These are phyloP conservation scores for Phoebastria nigripes DNA, from an alignment of 2,797 vertebrate genomes.

Conservation along the genomic window DNA sequence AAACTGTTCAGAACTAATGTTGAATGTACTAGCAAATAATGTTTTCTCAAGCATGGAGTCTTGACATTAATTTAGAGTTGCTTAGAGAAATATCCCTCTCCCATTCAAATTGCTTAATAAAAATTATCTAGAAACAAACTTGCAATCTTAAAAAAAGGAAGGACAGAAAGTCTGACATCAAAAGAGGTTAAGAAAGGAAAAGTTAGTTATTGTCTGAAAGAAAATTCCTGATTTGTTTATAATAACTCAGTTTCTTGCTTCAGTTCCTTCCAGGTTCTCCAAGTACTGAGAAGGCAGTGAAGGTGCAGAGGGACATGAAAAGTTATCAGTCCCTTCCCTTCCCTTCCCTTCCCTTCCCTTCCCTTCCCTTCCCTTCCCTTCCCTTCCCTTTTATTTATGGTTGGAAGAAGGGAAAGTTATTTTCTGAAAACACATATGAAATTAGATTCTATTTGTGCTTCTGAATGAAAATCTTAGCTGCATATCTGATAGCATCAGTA, in stretches of 20 bases:
- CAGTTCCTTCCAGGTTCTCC: background rate
- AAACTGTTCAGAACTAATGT: background rate
- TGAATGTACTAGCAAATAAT: background rate
- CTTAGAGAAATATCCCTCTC: background rate
- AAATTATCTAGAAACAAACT: background rate
- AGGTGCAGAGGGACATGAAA: background rate
- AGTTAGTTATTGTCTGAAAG: background rate
- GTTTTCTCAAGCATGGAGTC: background rate
- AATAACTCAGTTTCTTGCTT: background rate
- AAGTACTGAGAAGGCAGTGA: background rate
- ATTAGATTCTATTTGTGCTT: background rate
- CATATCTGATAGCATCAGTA: background rate
- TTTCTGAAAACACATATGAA: background rate
- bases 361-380: too few species aligned
- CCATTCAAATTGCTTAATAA: background rate
- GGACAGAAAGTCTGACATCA: background rate
- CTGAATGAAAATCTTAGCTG: background rate
- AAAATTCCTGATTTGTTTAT: background rate
- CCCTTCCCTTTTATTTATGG: background rate
- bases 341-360: background rate
- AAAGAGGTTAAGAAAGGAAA: background rate
- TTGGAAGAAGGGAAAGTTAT: background rate
- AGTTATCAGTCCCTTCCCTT: background rate
- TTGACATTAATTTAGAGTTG: background rate
- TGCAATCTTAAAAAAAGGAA: background rate